phyloP scores from a whole-genome alignment of 2,113 vertebrate species.

The Petrocephalus microphthalmus region DNA sequence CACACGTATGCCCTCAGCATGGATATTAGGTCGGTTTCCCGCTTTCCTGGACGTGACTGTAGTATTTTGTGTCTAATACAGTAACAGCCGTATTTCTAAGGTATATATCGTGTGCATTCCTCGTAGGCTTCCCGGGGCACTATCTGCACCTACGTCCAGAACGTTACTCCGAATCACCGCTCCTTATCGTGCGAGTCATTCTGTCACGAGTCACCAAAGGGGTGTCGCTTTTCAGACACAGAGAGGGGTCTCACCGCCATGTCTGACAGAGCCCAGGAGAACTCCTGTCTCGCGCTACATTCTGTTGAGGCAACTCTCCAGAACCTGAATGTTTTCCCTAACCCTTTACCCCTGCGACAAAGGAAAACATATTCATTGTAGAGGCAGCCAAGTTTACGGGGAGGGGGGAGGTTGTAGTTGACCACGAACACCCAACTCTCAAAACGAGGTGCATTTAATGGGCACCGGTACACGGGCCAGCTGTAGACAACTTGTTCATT shows the following conservation, averaged over 20 bases:
- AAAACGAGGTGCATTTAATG: background rate
- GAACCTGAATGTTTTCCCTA: conserved; percentile 1
- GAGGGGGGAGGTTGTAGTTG: background rate
- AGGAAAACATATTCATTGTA: conserved; percentile 15
- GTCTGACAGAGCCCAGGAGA: background rate
- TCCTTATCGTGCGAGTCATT: background rate
- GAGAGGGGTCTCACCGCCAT: background rate
- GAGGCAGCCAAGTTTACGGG: background rate
- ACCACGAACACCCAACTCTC: background rate
- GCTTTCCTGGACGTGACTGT: background rate
- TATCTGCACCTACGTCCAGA: background rate
- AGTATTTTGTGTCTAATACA: background rate
- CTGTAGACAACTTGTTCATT: background rate
- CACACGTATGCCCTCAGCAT: background rate
- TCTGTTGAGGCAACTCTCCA: conserved; percentile 1
- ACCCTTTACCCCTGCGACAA: background rate
- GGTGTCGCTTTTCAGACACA: background rate
- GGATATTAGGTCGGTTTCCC: background rate
- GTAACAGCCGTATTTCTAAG: background rate
- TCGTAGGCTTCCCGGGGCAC: background rate
- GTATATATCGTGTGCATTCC: background rate
- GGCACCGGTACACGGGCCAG: background rate
- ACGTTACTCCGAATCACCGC: background rate
- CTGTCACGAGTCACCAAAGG: background rate
- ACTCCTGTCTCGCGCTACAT: background rate